Conservation (phyloP, 2,113 vertebrate genomes). For the Myrmophylax atrothorax region DNA sequence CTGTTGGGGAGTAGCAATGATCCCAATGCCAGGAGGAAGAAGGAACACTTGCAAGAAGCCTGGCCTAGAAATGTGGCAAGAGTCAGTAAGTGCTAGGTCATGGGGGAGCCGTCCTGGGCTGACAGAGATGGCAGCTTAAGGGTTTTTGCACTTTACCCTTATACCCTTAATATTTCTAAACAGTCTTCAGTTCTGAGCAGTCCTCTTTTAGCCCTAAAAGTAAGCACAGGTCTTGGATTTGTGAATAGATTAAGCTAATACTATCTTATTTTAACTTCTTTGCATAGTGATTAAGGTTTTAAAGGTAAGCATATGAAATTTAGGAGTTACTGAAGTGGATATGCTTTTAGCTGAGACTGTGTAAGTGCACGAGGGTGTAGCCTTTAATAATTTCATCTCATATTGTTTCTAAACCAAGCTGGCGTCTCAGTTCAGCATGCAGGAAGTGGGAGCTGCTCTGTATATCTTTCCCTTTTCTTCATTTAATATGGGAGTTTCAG, state of each 20-base stretch:
- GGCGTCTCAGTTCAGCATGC: not conserved
- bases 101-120: not conserved
- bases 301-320: not conserved
- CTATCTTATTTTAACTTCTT: not conserved
- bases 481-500: not conserved
- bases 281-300: not conserved
- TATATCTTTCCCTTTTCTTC: not conserved
- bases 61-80: not conserved
- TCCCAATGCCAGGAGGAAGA: not conserved
- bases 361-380: not conserved
- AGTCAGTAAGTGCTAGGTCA: not conserved
- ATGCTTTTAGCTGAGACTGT: not conserved
- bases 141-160: not conserved
- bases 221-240: not conserved
- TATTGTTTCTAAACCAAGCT: not conserved
- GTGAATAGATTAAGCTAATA: not conserved
- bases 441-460: not conserved
- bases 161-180: not conserved
- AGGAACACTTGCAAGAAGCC: not conserved
- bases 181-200: not conserved
- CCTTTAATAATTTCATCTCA: not conserved
- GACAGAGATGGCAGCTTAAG: not conserved
- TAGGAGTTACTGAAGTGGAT: not conserved
- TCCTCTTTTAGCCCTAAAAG: not conserved
- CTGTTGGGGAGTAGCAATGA: not conserved